Percentiles rank a stretch among this genome's conserved stretches.
These are phyloP conservation scores for Trilocha varians DNA, from an alignment of 2,888 invertebrate genomes.

Conservation along the genomic window DNA sequence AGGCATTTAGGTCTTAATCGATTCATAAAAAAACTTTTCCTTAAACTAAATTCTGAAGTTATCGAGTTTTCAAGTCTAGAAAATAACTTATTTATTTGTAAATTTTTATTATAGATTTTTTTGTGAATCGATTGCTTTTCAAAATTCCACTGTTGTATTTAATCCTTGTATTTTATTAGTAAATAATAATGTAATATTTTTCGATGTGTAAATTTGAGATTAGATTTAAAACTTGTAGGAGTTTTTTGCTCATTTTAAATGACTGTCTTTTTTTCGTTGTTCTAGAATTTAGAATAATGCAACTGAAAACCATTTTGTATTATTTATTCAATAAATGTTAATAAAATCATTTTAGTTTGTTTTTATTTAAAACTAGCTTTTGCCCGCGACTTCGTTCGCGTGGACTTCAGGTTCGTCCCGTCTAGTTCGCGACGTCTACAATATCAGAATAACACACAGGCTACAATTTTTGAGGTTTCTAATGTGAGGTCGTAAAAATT, in stretches of 20 bases:
- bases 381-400: no score
- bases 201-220: constrained; percentile 43
- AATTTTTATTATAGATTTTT: constrained; percentile 8
- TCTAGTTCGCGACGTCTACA: no score
- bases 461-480: no score
- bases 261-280: constrained; percentile 49
- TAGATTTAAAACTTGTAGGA: constrained; percentile 38
- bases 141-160: constrained; percentile 52
- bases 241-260: constrained; percentile 60
- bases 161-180: constrained; percentile 39
- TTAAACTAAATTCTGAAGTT: no score
- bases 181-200: constrained; percentile 48
- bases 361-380: no score
- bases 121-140: constrained; percentile 7
- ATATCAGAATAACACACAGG: no score
- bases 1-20: constrained; percentile 33
- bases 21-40: no score
- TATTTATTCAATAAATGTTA: constrained; percentile 73
- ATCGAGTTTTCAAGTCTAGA: no score
- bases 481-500: no score
- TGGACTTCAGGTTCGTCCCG: no score
- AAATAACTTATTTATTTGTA: no score
- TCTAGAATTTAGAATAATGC: constrained; percentile 45
- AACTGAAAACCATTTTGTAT: constrained; percentile 67
- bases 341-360: constrained; percentile 47